A percentile compares a stretch with the other conserved stretches of the same genome.
These are phyloP conservation scores for Prietella phreatophila DNA, from an alignment of 2,113 vertebrate species.

Conservation along the genomic window DNA sequence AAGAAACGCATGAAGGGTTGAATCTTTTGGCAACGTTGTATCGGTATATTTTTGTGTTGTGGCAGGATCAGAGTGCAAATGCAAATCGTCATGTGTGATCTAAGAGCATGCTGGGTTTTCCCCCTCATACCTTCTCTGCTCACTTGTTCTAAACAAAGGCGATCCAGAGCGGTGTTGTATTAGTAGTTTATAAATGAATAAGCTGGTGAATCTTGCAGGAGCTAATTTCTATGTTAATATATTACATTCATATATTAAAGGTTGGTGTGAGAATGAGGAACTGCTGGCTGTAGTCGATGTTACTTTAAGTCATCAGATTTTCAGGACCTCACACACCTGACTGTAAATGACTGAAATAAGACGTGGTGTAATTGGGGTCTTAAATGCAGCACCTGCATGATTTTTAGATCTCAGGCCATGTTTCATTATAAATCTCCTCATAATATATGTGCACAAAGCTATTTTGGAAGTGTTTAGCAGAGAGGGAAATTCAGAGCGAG, in stretches of 20 bases:
- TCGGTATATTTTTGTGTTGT: background rate
- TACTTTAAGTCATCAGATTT: background rate
- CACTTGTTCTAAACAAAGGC: background rate
- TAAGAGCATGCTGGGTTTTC: conserved; percentile 1
- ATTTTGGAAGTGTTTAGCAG: background rate
- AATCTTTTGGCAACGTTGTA: background rate
- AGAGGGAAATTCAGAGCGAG: conserved; percentile 19
- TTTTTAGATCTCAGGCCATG: background rate
- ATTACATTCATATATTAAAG: background rate
- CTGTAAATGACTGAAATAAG: background rate
- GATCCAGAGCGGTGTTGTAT: background rate
- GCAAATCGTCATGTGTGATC: conserved; percentile 8
- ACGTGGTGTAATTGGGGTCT: background rate
- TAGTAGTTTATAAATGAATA: too few relatives aligned
- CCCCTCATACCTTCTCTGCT: background rate
- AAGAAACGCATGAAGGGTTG: background rate
- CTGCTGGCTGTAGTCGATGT: background rate
- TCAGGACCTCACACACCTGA: background rate
- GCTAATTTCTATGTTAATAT: background rate
- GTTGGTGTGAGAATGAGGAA: background rate
- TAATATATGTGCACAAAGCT: background rate
- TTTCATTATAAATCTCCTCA: background rate
- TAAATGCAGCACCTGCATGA: background rate
- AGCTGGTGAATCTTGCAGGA: background rate
- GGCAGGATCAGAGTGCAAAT: background rate